Base-by-base conservation (phyloP, 1,140 invertebrate species). In the Idris sp. region DNA sequence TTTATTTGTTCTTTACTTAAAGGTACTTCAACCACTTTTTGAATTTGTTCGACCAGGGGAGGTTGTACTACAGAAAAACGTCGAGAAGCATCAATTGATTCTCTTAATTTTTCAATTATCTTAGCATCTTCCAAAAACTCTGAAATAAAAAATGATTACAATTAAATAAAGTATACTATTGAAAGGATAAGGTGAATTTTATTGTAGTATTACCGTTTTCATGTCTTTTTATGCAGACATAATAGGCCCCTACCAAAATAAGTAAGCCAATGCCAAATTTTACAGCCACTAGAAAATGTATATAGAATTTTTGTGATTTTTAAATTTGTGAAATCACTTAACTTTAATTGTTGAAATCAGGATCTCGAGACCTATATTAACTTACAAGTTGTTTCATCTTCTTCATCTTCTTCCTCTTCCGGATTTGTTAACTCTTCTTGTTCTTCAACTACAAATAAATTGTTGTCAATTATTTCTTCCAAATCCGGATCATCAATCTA, bases 181-280 rank as follows among this genome's bases (percentile, higher is more conserved):
- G n/a, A n/a, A n/a, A n/a, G n/a, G n/a, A n/a, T n/a, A 22, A 22
- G 19, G 6, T 22, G 3, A 22, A 6, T 22, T 22, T 22, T 6
- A 4, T 22, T 6, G 6, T 22, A 22, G 6, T 22, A 22, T 86
- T 85, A 86, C 86, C 81, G 53, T 82, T 81, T 44, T 87, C 88
- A 86, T 89, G 88, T 81, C 87, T 86, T 80, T 88, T 88, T 84
- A 90, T 84, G 65, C 89, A 89, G 82, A 94, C 92, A 83, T 92
- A 91, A 87, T 93, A 92, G 77, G 92, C 93, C 81, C 93, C 92
- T 79, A 92, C 88, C 81, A 93, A 90, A 83, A 94, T 89, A 71
- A 92, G 92, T 81, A 92, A 89, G 76, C 93, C 93, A 84, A 94
- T 90, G 81, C 89, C 90, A 88, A 94, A 89, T 89, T 93, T 94